Conservation (phyloP, 2,888 invertebrate species). For the Sinohyriopsis cumingii region DNA sequence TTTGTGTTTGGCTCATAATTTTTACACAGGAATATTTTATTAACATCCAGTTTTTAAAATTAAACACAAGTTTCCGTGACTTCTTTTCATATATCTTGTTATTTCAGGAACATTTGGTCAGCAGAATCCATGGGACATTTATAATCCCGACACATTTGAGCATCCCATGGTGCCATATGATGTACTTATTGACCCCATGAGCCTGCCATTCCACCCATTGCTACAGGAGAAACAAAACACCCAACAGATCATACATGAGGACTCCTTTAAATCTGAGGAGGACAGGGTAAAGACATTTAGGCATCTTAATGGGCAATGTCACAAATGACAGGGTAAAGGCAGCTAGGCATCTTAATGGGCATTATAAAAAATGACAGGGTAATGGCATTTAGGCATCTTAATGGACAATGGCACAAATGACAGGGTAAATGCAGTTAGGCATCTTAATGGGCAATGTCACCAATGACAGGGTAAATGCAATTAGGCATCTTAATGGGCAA, state of each 20-base stretch:
- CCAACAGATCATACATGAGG: slow-evolving; percentile 59
- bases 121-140: slow-evolving; percentile 70
- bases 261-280: slow-evolving; percentile 20
- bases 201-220: slow-evolving; percentile 67
- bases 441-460: too few relatives aligned
- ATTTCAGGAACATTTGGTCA: slow-evolving; percentile 71
- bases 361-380: too few relatives aligned
- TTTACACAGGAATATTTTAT: background rate
- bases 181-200: slow-evolving; percentile 71
- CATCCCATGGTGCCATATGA: slow-evolving; percentile 73
- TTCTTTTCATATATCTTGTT: background rate
- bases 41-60: background rate
- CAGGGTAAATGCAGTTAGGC: too few relatives aligned
- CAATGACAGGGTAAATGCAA: too few relatives aligned
- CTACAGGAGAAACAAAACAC: slow-evolving; percentile 56
- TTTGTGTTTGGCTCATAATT: background rate
- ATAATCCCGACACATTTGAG: slow-evolving; percentile 66
- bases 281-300: slow-evolving; percentile 12
- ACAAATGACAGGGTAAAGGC: background rate
- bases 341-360: too few relatives aligned
- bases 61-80: background rate
- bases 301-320: background rate
- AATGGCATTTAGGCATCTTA: too few relatives aligned
- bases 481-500: too few relatives aligned
- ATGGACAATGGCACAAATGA: too few relatives aligned